phyloP scores from a whole-genome alignment of 2,797 vertebrate species.

The Tympanoctomys barrerae region DNA sequence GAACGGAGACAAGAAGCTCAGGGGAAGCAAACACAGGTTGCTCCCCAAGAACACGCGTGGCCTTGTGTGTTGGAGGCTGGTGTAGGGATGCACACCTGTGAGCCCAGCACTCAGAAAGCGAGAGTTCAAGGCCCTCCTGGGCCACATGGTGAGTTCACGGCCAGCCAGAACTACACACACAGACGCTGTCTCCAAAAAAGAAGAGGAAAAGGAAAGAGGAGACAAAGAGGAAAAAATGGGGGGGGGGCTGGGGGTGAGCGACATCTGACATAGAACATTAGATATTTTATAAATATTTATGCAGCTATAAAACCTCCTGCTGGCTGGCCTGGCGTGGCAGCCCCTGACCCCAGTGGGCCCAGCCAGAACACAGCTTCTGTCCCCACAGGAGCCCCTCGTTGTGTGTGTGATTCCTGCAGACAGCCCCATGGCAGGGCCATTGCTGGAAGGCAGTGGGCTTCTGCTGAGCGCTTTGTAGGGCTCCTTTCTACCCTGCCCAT shows the following conservation, averaged over 20 bases:
- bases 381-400: accelerated
- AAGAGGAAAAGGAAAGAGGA: not conserved
- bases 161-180: not conserved
- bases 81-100: accelerated
- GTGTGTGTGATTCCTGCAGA: accelerated
- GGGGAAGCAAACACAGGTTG: not conserved
- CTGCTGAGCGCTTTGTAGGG: not conserved
- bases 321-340: not conserved
- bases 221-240: not conserved
- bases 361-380: accelerated
- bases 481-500: accelerated
- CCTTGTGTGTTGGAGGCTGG: not conserved
- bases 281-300: accelerated
- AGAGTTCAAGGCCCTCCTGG: not conserved
- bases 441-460: not conserved
- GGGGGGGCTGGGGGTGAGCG: not conserved
- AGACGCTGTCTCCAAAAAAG: not conserved
- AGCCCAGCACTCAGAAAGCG: not conserved
- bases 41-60: not conserved
- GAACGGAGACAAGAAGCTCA: not conserved
- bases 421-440: not conserved
- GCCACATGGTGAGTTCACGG: not conserved
- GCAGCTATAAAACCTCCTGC: not conserved
- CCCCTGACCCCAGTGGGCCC: not conserved
- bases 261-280: not conserved